Base-by-base conservation (phyloP, 2,888 invertebrate genomes). In the Epistrophella euchroma region DNA sequence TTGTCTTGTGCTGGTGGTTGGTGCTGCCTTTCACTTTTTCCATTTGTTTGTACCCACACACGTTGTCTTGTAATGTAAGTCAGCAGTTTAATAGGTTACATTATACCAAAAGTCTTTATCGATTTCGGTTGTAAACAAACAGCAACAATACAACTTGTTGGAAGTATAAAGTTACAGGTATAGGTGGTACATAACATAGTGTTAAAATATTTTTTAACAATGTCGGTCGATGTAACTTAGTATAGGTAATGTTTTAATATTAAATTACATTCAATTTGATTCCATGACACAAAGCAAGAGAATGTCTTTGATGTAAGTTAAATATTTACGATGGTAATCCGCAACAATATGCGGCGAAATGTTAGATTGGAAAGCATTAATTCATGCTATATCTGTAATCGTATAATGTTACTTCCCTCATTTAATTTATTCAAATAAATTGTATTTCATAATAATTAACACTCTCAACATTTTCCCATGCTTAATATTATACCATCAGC, bases 1-100 rank as follows among this genome's bases (percentile, higher is more conserved):
- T 84, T 80, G 80, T 84, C 75, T 80, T 32, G 37, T 32, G 37
- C 56, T 43, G 10, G 10, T 19, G 47, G 19, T 11, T 9, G 17
- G n/a, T 43, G 43, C 0, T n/a, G 50, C 84, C 84, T 84, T 84
- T 84, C 84, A 84, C 84, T 84, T 84, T 83, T 74, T 84, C 10
- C 37, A 28, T 64, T 43, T 35, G n/a, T 56, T 22, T 58, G 74
- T 58, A 80, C 83, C 78, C 73, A 75, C 79, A 75, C 68, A 62
- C 68, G 64, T 25, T 52, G 52, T 52, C 58, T 25, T 52, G 52
- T 52, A 52, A 66, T 45, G 37, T 58, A 64, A 71, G 47, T 58
- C 43, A 35, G 43, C 43, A 35, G 43, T 45, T 32, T 32, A 3
- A 3, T n/a, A 15, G 66, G n/a, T 64, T 58, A 35, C 58, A 56